A percentile compares a stretch with the other conserved stretches of the same genome.
phyloP scores from a whole-genome alignment of 2,797 vertebrate genomes.

The Enteromius fasciolatus region DNA sequence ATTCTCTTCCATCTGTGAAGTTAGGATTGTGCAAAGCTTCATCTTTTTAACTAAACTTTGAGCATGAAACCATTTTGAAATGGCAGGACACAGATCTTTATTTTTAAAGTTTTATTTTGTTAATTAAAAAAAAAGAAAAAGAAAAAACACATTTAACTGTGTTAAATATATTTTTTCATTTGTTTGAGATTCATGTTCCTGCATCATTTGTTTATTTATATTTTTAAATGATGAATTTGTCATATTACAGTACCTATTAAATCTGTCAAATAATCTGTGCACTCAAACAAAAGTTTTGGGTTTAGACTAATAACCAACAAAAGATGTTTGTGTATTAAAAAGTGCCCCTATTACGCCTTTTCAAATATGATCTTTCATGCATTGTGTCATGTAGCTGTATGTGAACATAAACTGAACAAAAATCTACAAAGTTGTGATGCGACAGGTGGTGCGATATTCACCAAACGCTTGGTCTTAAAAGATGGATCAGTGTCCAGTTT shows the following conservation, averaged over 20 bases:
- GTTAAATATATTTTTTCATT: not conserved
- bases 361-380: too few relatives aligned
- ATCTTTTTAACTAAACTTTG: not conserved
- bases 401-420: too few relatives aligned
- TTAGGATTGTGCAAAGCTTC: slow-evolving; percentile 1
- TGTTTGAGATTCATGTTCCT: not conserved
- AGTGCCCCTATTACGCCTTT: too few relatives aligned
- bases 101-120: not conserved
- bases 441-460: too few relatives aligned
- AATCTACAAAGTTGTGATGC: too few relatives aligned
- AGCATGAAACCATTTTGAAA: not conserved
- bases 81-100: not conserved
- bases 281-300: not conserved
- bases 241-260: slow-evolving; percentile 1
- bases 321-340: too few relatives aligned
- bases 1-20: not conserved
- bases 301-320: not conserved
- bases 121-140: not conserved
- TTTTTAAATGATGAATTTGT: not conserved
- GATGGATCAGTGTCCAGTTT: too few relatives aligned
- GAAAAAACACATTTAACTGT: not conserved
- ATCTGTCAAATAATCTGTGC: not conserved
- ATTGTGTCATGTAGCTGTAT: too few relatives aligned
- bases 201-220: not conserved
- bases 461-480: too few relatives aligned